Base-by-base conservation (phyloP, 2,113 vertebrate genomes). In the Nothocercus nigrocapillus region DNA sequence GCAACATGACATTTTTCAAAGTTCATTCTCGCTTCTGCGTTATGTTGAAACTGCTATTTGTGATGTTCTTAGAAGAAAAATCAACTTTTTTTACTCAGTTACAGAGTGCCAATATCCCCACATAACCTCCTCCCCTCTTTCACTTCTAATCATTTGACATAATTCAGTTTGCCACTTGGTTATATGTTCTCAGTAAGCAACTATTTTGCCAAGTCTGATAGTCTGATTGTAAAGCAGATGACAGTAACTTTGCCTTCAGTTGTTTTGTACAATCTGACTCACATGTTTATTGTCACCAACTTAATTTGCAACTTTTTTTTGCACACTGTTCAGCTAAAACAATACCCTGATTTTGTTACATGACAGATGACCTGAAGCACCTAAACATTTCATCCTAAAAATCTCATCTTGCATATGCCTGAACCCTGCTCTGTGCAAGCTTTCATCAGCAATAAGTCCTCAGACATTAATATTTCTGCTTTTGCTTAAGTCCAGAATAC, bases 301-400 rank as follows among this genome's bases (percentile, higher is more conserved):
- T 56, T 72, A 51, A 20, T 53, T 69, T 77, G 11, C 53, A 85
- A 67, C 17, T 11, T 62, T 45, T 81, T 81, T 79, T 45, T 66
- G 27, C 7, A 22, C 28, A 54, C 7, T 3, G 24, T 19, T n/a
- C 47, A 51, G 19, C 38, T 1, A 0, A 86, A 72, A 6, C 11
- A 38, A 59, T 28, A 36, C 3, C 42, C 4, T 49, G 14, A 47
- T 38, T n/a, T 45, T 1, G 2, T 10, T 40, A 69, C 4, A 18
- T 4, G 1, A 67, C 61, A 72, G 0, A 0, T n/a, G 18, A 74
- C 80, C 7, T 6, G 80, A 89, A 30, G 11, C 25, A 7, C 22
- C 15, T 32, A 66, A 51, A 3, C 19, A 77, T 17, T 32, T 78
- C 16, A 75, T 13, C 30, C 53, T 9, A 40, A n/a, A 54, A 66